Evolutionary conservation across 2,113 vertebrate species (phyloP), one percentile per base, ranked within the genome.

Genomic region (Tringa solitaria): DNA sequence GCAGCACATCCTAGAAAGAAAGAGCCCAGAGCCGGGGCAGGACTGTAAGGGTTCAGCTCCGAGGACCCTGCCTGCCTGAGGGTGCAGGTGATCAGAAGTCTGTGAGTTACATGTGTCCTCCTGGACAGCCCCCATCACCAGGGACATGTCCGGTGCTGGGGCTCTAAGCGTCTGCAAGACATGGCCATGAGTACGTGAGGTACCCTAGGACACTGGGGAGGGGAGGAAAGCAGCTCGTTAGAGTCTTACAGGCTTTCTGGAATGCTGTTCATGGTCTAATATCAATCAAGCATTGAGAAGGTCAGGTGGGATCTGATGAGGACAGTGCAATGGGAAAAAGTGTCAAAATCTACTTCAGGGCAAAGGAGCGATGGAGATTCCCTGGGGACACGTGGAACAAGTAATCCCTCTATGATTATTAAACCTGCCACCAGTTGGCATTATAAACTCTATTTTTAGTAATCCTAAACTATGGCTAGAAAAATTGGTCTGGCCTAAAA

Each of bases 371-470:
- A 76, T 26, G 74, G 84, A 76, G 63, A 72, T 60, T 76, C 87
- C 91, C 74, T 17, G 51, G 24, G 78, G 94, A 80, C 41, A 5
- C 3, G 6, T 0, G 0, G 74, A 61, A 32, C 50, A 17, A 53
- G 77, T 27, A 14, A 74, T 84, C 61, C 51, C 87, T 84, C 78
- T 54, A 3, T 46, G 57, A 6, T 50, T 65, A 67, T 93, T 84
- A 72, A 43, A 50, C 74, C 83, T 87, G 87, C 93, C 73, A 80
- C 63, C 73, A 16, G 45, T 60, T 80, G 78, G 45, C 84, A 28
- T 84, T 70, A 57, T 19, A 41, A 84, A 41, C 50, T 79, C 86
- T 84, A 90, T 91, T 91, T 90, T 87, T 93, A 84, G 87, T 27
- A 48, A 27, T 48, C 27, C 32, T 50, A 65, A 90, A 54, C 72